Percentiles rank a stretch among this genome's conserved stretches.
These are phyloP conservation scores for Horisme vitalbata DNA, from an alignment of 2,888 invertebrate genomes.

Conservation along the genomic window DNA sequence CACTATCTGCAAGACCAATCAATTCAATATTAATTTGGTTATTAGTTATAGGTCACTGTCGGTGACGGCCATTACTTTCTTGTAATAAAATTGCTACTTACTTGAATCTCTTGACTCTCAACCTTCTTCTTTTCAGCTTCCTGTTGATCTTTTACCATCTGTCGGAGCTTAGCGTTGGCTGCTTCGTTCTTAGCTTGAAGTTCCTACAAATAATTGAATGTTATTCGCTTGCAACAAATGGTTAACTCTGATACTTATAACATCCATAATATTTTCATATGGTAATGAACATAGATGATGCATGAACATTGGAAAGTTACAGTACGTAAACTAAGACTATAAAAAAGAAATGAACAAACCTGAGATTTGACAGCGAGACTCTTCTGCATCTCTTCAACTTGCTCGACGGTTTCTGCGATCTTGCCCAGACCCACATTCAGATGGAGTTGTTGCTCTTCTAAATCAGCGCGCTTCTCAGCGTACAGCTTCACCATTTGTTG, in stretches of 20 bases:
- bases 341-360: too few species aligned
- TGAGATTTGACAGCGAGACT: conserved; percentile 98
- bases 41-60: too few species aligned
- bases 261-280: too few species aligned
- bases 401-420: conserved; percentile 99
- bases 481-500: conserved; percentile 99
- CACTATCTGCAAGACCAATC: too few species aligned
- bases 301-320: too few species aligned
- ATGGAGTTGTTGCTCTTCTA: conserved; percentile 99
- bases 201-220: conserved; percentile 86
- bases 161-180: conserved; percentile 98
- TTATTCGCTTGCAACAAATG: too few species aligned
- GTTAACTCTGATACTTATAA: too few species aligned
- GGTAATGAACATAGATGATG: too few species aligned
- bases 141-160: conserved; percentile 99
- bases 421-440: conserved; percentile 99
- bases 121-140: conserved; percentile 99
- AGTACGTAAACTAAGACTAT: too few species aligned
- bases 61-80: background rate
- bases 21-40: too few species aligned
- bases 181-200: conserved; percentile 98
- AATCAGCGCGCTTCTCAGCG: conserved; percentile 98
- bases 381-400: conserved; percentile 99
- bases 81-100: conserved; percentile 30
- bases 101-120: conserved; percentile 97